Evolutionary conservation across 2,888 invertebrate species (phyloP).

Genomic region (Muschampia plurimacula): DNA sequence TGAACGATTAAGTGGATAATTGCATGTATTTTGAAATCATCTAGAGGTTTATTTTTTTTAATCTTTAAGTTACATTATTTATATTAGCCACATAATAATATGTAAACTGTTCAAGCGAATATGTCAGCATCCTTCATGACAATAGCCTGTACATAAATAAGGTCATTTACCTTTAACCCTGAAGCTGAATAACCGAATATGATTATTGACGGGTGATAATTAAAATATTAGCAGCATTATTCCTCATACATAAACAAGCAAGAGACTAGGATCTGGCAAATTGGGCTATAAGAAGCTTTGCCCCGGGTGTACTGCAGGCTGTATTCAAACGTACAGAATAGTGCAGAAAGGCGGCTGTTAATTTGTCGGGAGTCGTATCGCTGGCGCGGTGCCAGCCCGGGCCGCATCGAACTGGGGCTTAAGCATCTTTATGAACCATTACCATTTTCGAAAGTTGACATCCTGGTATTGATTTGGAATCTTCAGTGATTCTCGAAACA

Average conservation of each 20-base stretch:
- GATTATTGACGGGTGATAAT: no score
- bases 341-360: conserved; percentile 39
- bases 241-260: conserved; percentile 5
- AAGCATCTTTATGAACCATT: conserved; percentile 30
- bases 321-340: conserved; percentile 31
- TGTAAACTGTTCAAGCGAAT: no score
- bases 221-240: background rate
- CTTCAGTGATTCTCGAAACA: no score
- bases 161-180: no score
- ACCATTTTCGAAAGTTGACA: conserved; percentile 16
- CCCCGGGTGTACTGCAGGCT: conserved; percentile 24
- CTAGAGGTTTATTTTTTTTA: no score
- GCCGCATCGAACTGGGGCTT: conserved; percentile 37
- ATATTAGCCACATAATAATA: no score
- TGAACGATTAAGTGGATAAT: no score
- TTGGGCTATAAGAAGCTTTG: conserved; percentile 25
- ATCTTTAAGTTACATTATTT: no score
- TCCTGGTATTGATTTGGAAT: conserved; percentile 17
- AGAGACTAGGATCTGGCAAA: conserved; percentile 25
- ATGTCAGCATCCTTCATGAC: background rate
- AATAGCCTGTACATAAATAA: no score
- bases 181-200: no score
- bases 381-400: conserved; percentile 45
- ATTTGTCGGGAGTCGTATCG: conserved; percentile 44
- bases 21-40: no score